These are phyloP conservation scores for Gopherus evgoodei DNA, from an alignment of 2,113 vertebrate genomes.

Conservation along the genomic window DNA sequence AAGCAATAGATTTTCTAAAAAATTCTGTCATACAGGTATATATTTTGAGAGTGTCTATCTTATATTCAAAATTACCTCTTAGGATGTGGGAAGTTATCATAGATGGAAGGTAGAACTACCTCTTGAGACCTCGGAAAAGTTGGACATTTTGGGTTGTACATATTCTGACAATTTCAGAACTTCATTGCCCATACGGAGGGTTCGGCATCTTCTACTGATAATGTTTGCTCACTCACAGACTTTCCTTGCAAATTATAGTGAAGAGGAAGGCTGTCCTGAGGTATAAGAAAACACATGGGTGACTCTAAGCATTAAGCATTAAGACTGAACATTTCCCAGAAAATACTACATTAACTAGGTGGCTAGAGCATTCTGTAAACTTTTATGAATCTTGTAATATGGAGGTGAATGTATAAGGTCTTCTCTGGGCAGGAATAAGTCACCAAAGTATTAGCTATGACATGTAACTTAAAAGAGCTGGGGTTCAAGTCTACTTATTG, in stretches of 20 bases:
- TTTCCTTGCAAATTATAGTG: slow-evolving; percentile 56
- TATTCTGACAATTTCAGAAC: not conserved
- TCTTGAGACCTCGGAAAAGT: not conserved
- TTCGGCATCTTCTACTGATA: not conserved
- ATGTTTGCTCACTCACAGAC: slow-evolving; percentile 40
- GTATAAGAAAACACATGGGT: slow-evolving; percentile 47
- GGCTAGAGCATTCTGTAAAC: not conserved
- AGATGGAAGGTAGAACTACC: not conserved
- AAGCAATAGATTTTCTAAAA: fast-evolving
- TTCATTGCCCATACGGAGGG: not conserved
- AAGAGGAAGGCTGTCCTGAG: slow-evolving; percentile 66
- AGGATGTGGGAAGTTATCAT: not conserved
- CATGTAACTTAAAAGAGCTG: not conserved
- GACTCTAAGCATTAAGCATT: not conserved
- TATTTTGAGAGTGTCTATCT: not conserved
- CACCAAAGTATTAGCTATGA: not conserved
- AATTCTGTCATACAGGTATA: not conserved
- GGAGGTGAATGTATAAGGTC: not conserved
- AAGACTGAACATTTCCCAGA: slow-evolving; percentile 45
- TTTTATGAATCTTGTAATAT: slow-evolving; percentile 8
- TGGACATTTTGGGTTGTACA: slow-evolving; percentile 3
- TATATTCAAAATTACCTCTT: not conserved
- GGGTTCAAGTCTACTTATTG: not conserved
- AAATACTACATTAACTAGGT: slow-evolving; percentile 45
- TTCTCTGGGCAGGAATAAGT: slow-evolving; percentile 32